Percentiles rank a stretch among this genome's conserved stretches.
These are phyloP conservation scores for Kuschelorhynchus macadamiae DNA, from an alignment of 2,888 invertebrate genomes.

Conservation along the genomic window DNA sequence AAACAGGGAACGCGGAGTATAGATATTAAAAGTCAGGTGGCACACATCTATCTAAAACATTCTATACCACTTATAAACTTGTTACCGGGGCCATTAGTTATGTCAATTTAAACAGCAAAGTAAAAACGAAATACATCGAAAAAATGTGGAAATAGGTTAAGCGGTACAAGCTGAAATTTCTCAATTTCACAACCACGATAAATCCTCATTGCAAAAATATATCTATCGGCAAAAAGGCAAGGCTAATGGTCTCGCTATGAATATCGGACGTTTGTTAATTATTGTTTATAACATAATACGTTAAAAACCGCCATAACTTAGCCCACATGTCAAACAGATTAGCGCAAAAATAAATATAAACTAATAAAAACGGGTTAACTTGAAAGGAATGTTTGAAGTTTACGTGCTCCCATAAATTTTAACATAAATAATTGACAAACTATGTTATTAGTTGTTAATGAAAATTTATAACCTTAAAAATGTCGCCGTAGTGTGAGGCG, in stretches of 20 bases:
- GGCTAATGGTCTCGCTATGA: slow-evolving; percentile 28
- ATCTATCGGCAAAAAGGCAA: slow-evolving; percentile 34
- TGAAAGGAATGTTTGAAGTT: slow-evolving; percentile 30
- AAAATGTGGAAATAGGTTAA: slow-evolving; percentile 32
- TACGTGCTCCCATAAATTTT: slow-evolving; percentile 26
- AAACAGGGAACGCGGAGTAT: not conserved
- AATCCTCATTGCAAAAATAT: slow-evolving; percentile 37
- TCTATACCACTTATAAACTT: slow-evolving; percentile 21
- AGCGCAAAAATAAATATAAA: slow-evolving; percentile 40
- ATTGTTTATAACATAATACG: slow-evolving; percentile 42
- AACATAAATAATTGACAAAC: slow-evolving; percentile 44
- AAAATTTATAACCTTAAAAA: slow-evolving; percentile 45
- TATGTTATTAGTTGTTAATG: slow-evolving; percentile 42
- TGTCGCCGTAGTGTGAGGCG: too few relatives aligned
- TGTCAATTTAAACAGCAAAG: slow-evolving; percentile 38
- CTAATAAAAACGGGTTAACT: slow-evolving; percentile 13
- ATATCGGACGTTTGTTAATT: slow-evolving; percentile 44
- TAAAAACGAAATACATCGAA: too few relatives aligned
- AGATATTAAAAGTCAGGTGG: slow-evolving; percentile 18
- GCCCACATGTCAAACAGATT: slow-evolving; percentile 39
- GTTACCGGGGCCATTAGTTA: slow-evolving; percentile 36
- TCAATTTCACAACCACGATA: slow-evolving; percentile 38
- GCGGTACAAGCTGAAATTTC: slow-evolving; percentile 31
- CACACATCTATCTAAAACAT: slow-evolving; percentile 28
- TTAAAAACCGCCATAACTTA: slow-evolving; percentile 24